phyloP scores from a whole-genome alignment of 2,113 vertebrate genomes.

The Amia ocellicauda region DNA sequence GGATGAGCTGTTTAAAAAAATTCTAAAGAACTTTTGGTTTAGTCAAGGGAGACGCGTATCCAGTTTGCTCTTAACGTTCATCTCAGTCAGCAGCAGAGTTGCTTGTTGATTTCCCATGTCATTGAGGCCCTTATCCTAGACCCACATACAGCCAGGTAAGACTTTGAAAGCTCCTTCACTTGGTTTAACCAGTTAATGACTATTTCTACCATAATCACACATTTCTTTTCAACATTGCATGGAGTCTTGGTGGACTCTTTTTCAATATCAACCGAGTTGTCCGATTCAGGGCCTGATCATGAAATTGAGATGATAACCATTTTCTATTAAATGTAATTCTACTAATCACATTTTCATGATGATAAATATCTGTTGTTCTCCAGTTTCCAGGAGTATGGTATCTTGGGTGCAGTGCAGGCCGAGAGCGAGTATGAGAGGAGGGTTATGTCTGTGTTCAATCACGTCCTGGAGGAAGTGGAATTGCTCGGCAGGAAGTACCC shows the following conservation, averaged over 20 bases:
- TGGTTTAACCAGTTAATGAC: too few species aligned
- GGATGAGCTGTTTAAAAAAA: too few species aligned
- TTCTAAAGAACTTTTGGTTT: too few species aligned
- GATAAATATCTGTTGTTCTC: slow-evolving; percentile 8
- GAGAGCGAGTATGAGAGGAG: slow-evolving; percentile 91
- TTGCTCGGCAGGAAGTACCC: slow-evolving; percentile 87
- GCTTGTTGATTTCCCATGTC: slow-evolving; percentile 87
- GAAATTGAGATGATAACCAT: too few species aligned
- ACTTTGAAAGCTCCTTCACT: neutral
- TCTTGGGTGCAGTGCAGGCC: slow-evolving; percentile 70
- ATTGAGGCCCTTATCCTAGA: slow-evolving; percentile 93
- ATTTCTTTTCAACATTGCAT: neutral
- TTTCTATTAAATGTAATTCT: too few species aligned
- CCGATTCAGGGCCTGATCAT: too few species aligned
- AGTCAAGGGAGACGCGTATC: too few species aligned
- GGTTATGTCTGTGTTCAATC: slow-evolving; percentile 91
- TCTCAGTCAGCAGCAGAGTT: slow-evolving; percentile 92
- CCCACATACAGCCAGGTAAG: slow-evolving; percentile 87
- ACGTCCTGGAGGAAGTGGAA: slow-evolving; percentile 88
- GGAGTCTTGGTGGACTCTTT: neutral
- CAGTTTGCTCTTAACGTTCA: slow-evolving; percentile 39
- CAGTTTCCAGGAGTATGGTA: slow-evolving; percentile 89
- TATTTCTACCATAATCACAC: too few species aligned
- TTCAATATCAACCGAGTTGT: too few species aligned
- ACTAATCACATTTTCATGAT: too few species aligned